These are phyloP conservation scores for Drosophila cyrtoloma DNA, from an alignment of 2,888 invertebrate species.

Conservation along the genomic window DNA sequence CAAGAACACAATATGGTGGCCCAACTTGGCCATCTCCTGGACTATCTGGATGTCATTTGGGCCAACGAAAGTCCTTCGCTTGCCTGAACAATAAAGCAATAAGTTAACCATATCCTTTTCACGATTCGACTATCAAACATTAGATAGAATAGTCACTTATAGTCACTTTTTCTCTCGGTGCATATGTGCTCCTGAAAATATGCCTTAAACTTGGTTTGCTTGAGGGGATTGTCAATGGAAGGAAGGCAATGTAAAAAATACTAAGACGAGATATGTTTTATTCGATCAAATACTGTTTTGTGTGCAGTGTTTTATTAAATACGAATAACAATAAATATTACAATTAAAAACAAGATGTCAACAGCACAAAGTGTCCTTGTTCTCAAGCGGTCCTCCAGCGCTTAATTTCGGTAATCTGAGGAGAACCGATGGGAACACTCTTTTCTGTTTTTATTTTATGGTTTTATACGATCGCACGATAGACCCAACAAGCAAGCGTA, in stretches of 20 bases:
- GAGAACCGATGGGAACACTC: neutral
- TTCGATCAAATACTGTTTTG: too few relatives aligned
- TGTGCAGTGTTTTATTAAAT: too few relatives aligned
- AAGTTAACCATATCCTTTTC: neutral
- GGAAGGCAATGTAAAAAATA: neutral
- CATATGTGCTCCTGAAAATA: neutral
- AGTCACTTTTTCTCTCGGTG: neutral
- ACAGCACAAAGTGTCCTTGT: too few relatives aligned
- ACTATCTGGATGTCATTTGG: too few relatives aligned
- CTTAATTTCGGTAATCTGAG: slow-evolving; percentile 2
- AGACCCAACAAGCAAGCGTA: too few relatives aligned
- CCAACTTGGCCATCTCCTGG: neutral
- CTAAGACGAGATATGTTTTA: neutral
- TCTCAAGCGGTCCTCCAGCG: too few relatives aligned
- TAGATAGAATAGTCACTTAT: neutral
- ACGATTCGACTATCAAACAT: neutral
- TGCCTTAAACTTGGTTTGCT: neutral
- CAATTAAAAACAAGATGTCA: too few relatives aligned
- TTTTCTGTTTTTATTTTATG: too few relatives aligned
- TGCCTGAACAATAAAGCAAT: neutral
- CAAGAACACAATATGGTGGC: neutral
- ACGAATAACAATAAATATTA: too few relatives aligned
- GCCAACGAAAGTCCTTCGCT: too few relatives aligned
- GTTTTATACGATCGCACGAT: too few relatives aligned
- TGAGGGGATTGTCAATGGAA: neutral